Evolutionary conservation across 1,140 invertebrate genomes (phyloP).

Genomic region (Mercenaria mercenaria): DNA sequence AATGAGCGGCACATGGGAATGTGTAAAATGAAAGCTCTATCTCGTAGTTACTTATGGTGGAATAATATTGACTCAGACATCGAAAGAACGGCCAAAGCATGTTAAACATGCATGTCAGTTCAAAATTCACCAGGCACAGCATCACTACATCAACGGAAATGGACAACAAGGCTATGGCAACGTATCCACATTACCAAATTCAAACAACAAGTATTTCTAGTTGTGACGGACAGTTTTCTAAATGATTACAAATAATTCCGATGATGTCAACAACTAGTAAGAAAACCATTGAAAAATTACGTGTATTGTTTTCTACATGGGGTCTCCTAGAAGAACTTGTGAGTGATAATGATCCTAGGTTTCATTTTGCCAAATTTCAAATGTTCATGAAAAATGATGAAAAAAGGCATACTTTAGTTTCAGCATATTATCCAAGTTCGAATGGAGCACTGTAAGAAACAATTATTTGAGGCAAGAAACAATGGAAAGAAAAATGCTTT

Average conservation of each 20-base stretch:
- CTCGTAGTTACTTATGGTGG: slow-evolving; percentile 88
- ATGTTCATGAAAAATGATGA: slow-evolving; percentile 74
- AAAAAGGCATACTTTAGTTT: slow-evolving; percentile 74
- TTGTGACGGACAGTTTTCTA: slow-evolving; percentile 86
- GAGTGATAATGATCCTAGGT: slow-evolving; percentile 83
- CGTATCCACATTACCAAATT: too few relatives aligned
- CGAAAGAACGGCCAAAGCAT: slow-evolving; percentile 86
- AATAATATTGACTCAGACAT: slow-evolving; percentile 86
- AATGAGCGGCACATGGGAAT: slow-evolving; percentile 87
- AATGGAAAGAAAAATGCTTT: neutral
- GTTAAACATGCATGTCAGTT: slow-evolving; percentile 83
- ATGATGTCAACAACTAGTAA: slow-evolving; percentile 59
- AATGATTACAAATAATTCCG: slow-evolving; percentile 86
- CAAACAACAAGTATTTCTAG: too few relatives aligned
- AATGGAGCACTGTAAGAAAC: slow-evolving; percentile 70
- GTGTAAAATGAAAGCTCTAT: slow-evolving; percentile 87
- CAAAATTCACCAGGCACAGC: slow-evolving; percentile 48
- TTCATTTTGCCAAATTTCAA: slow-evolving; percentile 79
- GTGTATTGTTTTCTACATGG: slow-evolving; percentile 4
- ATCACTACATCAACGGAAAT: slow-evolving; percentile 70
- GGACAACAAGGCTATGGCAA: slow-evolving; percentile 39
- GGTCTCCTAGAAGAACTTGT: slow-evolving; percentile 78
- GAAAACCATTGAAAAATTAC: slow-evolving; percentile 51
- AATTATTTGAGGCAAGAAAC: too few relatives aligned
- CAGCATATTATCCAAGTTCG: slow-evolving; percentile 37